Percentiles rank a stretch among this genome's conserved stretches.
phyloP scores from a whole-genome alignment of 2,888 invertebrate species.

The Ophion ventricosus region DNA sequence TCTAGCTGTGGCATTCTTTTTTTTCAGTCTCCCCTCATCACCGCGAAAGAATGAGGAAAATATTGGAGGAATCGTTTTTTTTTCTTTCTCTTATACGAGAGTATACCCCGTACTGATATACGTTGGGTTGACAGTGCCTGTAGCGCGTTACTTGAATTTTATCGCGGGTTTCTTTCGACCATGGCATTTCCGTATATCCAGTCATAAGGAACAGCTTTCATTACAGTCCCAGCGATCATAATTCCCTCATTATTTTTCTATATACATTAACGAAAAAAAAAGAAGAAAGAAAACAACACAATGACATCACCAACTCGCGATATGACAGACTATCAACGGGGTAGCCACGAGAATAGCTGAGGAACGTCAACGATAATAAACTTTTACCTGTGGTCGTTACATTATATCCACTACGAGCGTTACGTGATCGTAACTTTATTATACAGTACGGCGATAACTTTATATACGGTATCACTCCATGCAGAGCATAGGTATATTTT shows the following conservation, averaged over 20 bases:
- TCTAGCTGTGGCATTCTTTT: neutral
- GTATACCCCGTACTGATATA: neutral
- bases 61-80: neutral
- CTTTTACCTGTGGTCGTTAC: slow-evolving; percentile 51
- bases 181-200: slow-evolving; percentile 3
- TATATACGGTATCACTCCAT: slow-evolving; percentile 24
- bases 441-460: slow-evolving; percentile 16
- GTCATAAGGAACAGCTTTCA: slow-evolving; percentile 27
- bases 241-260: slow-evolving; percentile 35
- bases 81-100: neutral
- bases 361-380: slow-evolving; percentile 59
- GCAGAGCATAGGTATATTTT: slow-evolving; percentile 1
- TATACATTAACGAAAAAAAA: neutral
- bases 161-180: slow-evolving; percentile 28
- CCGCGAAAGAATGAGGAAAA: neutral
- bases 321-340: slow-evolving; percentile 28
- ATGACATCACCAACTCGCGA: slow-evolving; percentile 20
- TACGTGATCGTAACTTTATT: slow-evolving; percentile 55
- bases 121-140: slow-evolving; percentile 3
- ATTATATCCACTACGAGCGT: slow-evolving; percentile 37
- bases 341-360: slow-evolving; percentile 9
- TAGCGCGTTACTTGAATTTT: slow-evolving; percentile 20
- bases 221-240: slow-evolving; percentile 18
- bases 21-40: neutral
- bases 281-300: slow-evolving; percentile 5